phyloP scores from a whole-genome alignment of 2,113 vertebrate genomes.

The Spheniscus mendiculus region DNA sequence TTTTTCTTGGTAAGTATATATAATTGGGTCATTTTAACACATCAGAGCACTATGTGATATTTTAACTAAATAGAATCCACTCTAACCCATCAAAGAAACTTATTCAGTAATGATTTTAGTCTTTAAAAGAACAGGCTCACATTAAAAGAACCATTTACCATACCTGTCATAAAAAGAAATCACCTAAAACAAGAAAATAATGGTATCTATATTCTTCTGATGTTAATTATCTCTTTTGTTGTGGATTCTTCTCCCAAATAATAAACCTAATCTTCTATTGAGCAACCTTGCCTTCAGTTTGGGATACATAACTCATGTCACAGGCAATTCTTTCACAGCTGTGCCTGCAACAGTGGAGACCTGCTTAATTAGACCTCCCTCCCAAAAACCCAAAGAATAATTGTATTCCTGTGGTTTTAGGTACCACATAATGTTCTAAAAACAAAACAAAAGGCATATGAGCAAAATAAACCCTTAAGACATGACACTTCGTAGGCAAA shows the following conservation, averaged over 20 bases:
- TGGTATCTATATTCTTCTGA: background rate
- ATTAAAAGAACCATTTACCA: background rate
- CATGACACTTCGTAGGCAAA: background rate
- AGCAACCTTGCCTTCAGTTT: background rate
- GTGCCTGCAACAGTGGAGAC: background rate
- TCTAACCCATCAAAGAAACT: background rate
- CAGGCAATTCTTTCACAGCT: background rate
- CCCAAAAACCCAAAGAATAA: background rate
- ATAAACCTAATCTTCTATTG: background rate
- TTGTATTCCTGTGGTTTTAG: background rate
- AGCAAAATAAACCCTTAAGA: background rate
- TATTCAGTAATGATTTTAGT: background rate
- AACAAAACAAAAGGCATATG: background rate
- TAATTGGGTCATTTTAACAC: background rate
- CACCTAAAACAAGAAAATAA: background rate
- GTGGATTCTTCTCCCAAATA: background rate
- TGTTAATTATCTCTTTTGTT: background rate
- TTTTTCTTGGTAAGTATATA: background rate
- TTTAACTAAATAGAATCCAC: background rate
- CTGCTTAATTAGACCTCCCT: conserved; percentile 2
- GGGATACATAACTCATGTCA: background rate
- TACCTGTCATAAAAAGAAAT: background rate
- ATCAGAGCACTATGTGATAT: background rate
- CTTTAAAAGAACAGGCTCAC: background rate
- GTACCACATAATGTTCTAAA: background rate